phyloP scores from a whole-genome alignment of 2,797 vertebrate genomes.

The Manis crassicaudata region DNA sequence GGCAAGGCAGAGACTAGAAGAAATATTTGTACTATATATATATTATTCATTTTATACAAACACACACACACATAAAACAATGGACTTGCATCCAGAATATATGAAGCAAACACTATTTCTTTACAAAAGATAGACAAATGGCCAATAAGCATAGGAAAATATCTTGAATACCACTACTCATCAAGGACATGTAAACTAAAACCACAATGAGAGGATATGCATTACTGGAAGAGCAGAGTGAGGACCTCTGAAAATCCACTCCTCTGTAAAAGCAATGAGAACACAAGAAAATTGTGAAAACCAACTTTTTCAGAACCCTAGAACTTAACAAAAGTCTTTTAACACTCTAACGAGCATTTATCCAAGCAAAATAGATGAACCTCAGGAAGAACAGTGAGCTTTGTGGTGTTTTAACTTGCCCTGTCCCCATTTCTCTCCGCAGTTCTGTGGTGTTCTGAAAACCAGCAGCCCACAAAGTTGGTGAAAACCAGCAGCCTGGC shows the following conservation, averaged over 20 bases:
- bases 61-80: neutral
- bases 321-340: slow-evolving; percentile 33
- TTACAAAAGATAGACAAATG: neutral
- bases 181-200: neutral
- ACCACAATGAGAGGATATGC: neutral
- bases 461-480: neutral
- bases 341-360: neutral
- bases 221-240: neutral
- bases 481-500: neutral
- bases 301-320: neutral
- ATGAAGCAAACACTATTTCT: neutral
- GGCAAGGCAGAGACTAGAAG: neutral
- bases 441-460: neutral
- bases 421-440: neutral
- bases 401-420: neutral
- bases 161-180: neutral
- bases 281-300: neutral
- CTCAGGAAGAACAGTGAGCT: neutral
- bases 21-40: neutral
- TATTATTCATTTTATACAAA: too few species aligned
- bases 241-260: neutral
- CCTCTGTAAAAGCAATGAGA: neutral
- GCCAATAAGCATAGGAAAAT: neutral
- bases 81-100: neutral
- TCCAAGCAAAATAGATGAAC: neutral